These are phyloP conservation scores for Drosophila mauritiana DNA, from an alignment of 1,140 invertebrate genomes.

Conservation along the genomic window DNA sequence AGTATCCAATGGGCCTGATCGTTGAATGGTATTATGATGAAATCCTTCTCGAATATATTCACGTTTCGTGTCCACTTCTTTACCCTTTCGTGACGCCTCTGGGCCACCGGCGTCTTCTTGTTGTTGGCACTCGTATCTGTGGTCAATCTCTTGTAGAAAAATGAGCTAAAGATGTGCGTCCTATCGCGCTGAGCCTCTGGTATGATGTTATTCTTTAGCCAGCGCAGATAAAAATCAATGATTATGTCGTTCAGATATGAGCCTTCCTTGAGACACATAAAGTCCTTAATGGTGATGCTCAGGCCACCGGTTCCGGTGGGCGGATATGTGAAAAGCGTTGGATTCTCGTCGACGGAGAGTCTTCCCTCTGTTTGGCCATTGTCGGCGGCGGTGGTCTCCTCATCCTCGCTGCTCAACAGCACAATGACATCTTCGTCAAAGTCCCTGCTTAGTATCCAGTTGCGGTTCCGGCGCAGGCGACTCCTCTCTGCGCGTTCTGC, in stretches of 20 bases:
- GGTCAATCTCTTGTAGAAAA: slow-evolving; percentile 97
- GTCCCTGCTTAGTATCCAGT: background rate
- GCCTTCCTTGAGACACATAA: slow-evolving; percentile 94
- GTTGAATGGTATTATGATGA: slow-evolving; percentile 98
- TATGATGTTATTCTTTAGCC: slow-evolving; percentile 91
- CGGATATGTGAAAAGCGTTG: slow-evolving; percentile 88
- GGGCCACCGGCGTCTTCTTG: slow-evolving; percentile 88
- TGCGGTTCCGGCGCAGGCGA: slow-evolving; percentile 1
- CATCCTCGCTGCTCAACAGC: background rate
- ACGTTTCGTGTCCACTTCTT: slow-evolving; percentile 98
- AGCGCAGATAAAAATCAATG: slow-evolving; percentile 98
- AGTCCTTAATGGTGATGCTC: slow-evolving; percentile 95
- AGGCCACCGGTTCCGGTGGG: slow-evolving; percentile 91
- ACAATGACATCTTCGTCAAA: background rate
- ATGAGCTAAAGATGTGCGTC: slow-evolving; percentile 97
- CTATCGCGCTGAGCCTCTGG: slow-evolving; percentile 90
- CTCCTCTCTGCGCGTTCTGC: background rate
- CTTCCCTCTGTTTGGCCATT: background rate
- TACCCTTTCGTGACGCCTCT: slow-evolving; percentile 94
- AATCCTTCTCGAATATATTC: slow-evolving; percentile 98
- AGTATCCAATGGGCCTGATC: slow-evolving; percentile 99
- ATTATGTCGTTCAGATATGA: slow-evolving; percentile 99
- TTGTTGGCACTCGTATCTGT: slow-evolving; percentile 86
- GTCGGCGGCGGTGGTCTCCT: background rate
- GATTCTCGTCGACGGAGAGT: slow-evolving; percentile 83